phyloP scores from a whole-genome alignment of 2,888 invertebrate genomes.

The Sarcophaga carnaria region DNA sequence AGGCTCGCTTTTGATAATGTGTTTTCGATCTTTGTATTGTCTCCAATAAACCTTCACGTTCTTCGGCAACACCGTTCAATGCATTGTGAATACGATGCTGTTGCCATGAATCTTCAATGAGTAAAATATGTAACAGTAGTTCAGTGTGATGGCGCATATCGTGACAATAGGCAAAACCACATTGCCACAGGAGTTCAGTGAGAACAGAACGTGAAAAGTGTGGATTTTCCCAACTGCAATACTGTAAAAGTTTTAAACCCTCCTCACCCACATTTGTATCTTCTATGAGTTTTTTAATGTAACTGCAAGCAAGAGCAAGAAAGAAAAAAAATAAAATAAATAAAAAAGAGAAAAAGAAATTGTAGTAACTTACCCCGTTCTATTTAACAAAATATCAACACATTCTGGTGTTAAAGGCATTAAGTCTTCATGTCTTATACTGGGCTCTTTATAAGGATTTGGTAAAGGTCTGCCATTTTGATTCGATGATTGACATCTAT shows the following conservation, averaged over 20 bases:
- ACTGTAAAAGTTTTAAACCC: constrained; percentile 93
- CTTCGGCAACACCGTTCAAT: constrained; percentile 92
- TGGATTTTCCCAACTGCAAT: constrained; percentile 98
- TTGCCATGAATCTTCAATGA: constrained; percentile 98
- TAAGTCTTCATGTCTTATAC: constrained; percentile 83
- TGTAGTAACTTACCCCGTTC: constrained; percentile 85
- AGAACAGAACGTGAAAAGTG: constrained; percentile 94
- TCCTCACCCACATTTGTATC: constrained; percentile 96
- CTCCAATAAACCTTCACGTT: constrained; percentile 95
- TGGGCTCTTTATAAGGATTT: constrained; percentile 88
- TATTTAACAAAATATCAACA: constrained; percentile 91
- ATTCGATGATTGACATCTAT: constrained; percentile 85
- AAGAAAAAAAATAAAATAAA: constrained; percentile 2
- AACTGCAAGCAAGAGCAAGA: constrained; percentile 82
- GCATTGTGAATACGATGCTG: constrained; percentile 96
- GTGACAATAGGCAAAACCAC: constrained; percentile 93
- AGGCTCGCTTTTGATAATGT: constrained; percentile 97
- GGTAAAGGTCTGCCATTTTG: constrained; percentile 84
- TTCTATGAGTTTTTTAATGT: constrained; percentile 97
- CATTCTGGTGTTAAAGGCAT: constrained; percentile 89
- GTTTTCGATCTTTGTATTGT: constrained; percentile 95
- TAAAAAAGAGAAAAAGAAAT: neutral
- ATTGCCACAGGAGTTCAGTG: constrained; percentile 95
- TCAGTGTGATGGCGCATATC: constrained; percentile 96
- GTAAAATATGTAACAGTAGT: constrained; percentile 91